These are phyloP conservation scores for Zosterops pallidus DNA, from an alignment of 2,113 vertebrate species.

Conservation along the genomic window DNA sequence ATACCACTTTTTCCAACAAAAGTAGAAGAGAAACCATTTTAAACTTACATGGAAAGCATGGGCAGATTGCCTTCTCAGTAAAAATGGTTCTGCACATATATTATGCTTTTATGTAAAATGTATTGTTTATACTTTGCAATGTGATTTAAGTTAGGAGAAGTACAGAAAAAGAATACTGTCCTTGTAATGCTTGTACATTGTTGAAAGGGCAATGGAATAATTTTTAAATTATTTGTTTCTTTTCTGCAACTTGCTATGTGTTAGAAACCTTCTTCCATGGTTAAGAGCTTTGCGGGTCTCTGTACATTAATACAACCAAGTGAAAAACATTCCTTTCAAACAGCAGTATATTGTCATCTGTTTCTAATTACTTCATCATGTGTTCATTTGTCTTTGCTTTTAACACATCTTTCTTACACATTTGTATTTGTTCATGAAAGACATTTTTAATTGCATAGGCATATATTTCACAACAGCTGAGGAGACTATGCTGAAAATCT, in stretches of 20 bases:
- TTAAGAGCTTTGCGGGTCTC: not conserved
- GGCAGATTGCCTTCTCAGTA: not conserved
- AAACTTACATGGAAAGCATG: not conserved
- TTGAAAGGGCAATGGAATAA: not conserved
- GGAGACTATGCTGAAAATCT: not conserved
- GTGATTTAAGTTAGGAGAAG: not conserved
- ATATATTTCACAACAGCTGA: not conserved
- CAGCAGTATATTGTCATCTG: not conserved
- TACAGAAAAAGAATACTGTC: not conserved
- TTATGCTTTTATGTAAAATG: not conserved
- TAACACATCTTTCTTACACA: not conserved
- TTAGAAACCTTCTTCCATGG: not conserved
- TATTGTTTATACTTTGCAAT: not conserved
- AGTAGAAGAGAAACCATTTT: not conserved
- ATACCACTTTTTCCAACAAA: not conserved
- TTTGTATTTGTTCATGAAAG: not conserved
- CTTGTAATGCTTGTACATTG: not conserved
- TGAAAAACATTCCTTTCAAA: not conserved
- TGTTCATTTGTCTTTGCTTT: not conserved
- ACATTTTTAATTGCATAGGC: not conserved
- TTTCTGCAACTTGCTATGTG: not conserved
- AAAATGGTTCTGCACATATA: not conserved
- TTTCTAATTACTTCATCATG: not conserved
- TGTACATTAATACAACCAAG: constrained; percentile 7
- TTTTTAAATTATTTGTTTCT: not conserved